Percentiles rank a stretch among this genome's conserved stretches.
These are phyloP conservation scores for Loris lydekkerianus DNA, from an alignment of 2,797 vertebrate genomes.

Conservation along the genomic window DNA sequence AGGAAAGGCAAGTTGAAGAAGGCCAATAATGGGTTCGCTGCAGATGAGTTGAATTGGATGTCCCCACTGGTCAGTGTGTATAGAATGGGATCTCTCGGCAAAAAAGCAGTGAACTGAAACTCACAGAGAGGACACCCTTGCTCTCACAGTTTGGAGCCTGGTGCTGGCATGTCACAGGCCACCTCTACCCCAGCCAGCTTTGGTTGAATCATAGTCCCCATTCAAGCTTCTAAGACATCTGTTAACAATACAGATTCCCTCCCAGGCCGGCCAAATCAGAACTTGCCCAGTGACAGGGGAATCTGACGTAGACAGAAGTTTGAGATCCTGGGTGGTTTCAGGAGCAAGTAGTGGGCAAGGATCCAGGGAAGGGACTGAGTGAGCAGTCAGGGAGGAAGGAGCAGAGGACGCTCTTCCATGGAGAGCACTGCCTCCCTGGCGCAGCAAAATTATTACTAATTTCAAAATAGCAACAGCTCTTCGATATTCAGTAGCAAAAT, in stretches of 20 bases:
- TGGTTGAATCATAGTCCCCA: not conserved
- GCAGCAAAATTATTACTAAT: constrained; percentile 45
- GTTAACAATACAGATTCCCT: not conserved
- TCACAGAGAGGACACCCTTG: rapidly evolving
- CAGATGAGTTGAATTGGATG: not conserved
- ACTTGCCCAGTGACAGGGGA: rapidly evolving
- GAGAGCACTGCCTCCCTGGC: not conserved
- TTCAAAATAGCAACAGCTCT: constrained; percentile 74
- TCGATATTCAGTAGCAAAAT: constrained; percentile 69
- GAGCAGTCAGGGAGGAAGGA: not conserved
- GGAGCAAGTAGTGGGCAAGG: not conserved
- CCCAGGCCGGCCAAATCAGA: not conserved
- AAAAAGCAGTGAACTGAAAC: not conserved
- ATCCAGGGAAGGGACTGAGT: not conserved
- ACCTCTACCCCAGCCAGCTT: not conserved
- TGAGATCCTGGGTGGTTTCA: not conserved
- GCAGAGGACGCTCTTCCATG: not conserved
- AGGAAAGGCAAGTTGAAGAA: not conserved
- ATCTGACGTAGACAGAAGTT: not conserved
- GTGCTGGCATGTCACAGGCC: not conserved
- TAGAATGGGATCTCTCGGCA: not conserved
- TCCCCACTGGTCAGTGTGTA: not conserved
- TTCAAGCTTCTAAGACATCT: not conserved
- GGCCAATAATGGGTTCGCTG: not conserved
- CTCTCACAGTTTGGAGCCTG: not conserved